Base-by-base conservation (phyloP, 2,113 vertebrate genomes). In the Puntigrus tetrazona region DNA sequence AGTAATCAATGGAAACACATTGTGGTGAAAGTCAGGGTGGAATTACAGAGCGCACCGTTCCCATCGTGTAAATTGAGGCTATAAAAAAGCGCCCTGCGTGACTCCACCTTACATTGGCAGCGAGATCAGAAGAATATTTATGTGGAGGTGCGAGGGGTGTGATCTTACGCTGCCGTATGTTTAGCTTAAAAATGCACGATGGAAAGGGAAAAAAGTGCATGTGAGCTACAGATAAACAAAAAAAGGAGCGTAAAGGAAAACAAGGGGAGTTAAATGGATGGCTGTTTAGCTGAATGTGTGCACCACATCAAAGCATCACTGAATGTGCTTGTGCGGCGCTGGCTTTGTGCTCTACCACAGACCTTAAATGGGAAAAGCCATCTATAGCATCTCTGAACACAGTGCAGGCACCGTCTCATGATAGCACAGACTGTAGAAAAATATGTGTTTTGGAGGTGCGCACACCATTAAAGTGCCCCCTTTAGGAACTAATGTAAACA, bases 371-470 rank as follows among this genome's bases (percentile, higher is more conserved):
- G 78, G 69, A 77, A 87, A 82, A 81, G 81, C 74, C 87, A 80
- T 89, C 77, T 83, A 86, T 82, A 85, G 83, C 81, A 87, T 86
- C 86, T 87, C 29, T 81, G 67, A 90, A 89, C 86, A 91, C 86
- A 91, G 88, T 88, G 87, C 89, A 91, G 88, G 83, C 86, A 85
- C 88, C 88, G 85, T 90, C 84, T 89, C 82, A 45, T 79, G 89
- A 89, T 82, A 86, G 85, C 82, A 88, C 55, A 87, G 82, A 90
- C 86, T 84, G 89, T 89, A 81, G 74, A 89, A 91, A 89, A 91
- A 92, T 90, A 91, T 93, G 81, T 89, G 81, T 84, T 52, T 91
- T 92, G 92, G 90, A 90, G 10, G 67, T 70, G 27, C 52, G 85
- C 92, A 91, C 83, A 85, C 74, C 50, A 61, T 89, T 87, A 81